Evolutionary conservation across 2,113 vertebrate species (phyloP), one percentile per base, ranked within the genome.

Genomic region (Gymnorhina tibicen): DNA sequence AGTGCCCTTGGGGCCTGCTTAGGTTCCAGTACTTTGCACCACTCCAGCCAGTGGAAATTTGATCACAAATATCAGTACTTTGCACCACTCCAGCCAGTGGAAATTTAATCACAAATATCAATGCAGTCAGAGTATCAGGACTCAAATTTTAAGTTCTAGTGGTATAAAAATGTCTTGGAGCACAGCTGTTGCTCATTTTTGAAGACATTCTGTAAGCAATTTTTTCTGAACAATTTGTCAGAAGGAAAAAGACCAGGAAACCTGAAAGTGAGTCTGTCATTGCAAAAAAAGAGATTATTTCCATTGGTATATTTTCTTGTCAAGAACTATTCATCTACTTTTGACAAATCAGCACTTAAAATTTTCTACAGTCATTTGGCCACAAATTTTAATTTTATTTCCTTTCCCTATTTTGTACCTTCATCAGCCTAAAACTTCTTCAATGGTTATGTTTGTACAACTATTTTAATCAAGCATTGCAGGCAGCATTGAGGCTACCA

Each of bases 1-100:
- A 4, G 13, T 42, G 16, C 15, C 10, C 4, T 30, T 9, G 2
- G 6, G 8, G 3, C 20, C 26, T 67, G 23, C 1, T 5, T 35
- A 33, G 5, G 8, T 79, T 52, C 20, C 16, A 2, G 11, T 39
- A 49, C 14, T 50, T 22, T 3, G 23, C 5, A 22, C 13, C 9
- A 14, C 28, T 55, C 37, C 69, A 73, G 27, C 4, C n/a, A 28
- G 6, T 27, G 37, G 12, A 76, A 92, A 68, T 46, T 19, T 55
- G 5, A 10, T 30, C 22, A 37, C 24, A 64, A 55, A 49, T 11
- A 13, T 42, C 18, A 50, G 11, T 39, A 49, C 14, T 50, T 22
- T 3, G 23, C 5, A 22, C 13, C 9, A 14, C 28, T 55, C 37
- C 69, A 73, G 27, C 4, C n/a, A 28, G 6, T 27, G 37, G 12